Percentiles rank a stretch among this genome's conserved stretches.
phyloP scores from a whole-genome alignment of 2,888 invertebrate genomes.

The Drosophila diplacantha region DNA sequence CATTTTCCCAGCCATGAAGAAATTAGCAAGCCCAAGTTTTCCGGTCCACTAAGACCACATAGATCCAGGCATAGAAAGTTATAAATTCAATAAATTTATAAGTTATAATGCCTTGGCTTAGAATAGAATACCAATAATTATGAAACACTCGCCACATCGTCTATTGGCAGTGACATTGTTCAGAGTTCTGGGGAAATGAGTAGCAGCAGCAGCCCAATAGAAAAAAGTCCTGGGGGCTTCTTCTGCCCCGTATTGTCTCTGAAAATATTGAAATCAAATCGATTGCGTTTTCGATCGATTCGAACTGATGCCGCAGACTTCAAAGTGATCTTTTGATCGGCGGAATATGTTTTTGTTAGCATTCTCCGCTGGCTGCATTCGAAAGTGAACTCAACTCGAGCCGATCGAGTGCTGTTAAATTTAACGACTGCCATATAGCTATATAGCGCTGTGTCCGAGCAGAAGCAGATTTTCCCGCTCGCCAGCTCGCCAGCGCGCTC shows the following conservation, averaged over 20 bases:
- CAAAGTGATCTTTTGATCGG: slow-evolving; percentile 44
- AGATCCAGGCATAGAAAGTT: neutral
- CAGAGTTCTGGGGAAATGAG: too few relatives aligned
- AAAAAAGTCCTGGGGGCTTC: neutral
- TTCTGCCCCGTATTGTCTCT: slow-evolving; percentile 23
- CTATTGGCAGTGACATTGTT: neutral
- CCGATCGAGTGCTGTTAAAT: slow-evolving; percentile 27
- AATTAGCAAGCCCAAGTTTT: neutral
- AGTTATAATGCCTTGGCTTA: neutral
- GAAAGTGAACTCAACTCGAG: slow-evolving; percentile 40
- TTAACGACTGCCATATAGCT: slow-evolving; percentile 14
- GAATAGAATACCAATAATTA: slow-evolving; percentile 7
- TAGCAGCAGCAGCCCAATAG: too few relatives aligned
- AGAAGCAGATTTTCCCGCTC: slow-evolving; percentile 9
- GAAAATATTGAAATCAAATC: slow-evolving; percentile 33
- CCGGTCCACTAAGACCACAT: neutral
- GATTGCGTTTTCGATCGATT: neutral
- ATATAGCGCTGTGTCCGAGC: neutral
- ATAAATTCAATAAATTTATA: too few relatives aligned
- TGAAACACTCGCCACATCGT: slow-evolving; percentile 7
- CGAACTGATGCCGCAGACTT: slow-evolving; percentile 16
- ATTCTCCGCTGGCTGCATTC: slow-evolving; percentile 26
- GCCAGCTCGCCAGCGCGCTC: neutral
- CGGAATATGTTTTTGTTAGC: slow-evolving; percentile 37
- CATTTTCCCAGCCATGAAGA: neutral